These are phyloP conservation scores for Schlechtendalia chinensis DNA, from an alignment of 1,140 invertebrate genomes.

Conservation along the genomic window DNA sequence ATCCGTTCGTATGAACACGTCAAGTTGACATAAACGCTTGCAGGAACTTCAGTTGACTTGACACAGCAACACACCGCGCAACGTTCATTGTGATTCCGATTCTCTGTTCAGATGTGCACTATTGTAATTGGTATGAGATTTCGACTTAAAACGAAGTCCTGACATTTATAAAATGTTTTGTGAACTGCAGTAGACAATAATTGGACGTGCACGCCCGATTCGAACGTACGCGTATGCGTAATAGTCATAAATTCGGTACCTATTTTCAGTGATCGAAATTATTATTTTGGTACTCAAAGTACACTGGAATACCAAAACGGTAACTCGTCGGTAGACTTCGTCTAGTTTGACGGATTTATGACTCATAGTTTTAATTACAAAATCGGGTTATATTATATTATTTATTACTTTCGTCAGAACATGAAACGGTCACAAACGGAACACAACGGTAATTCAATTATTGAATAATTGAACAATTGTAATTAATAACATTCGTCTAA, in stretches of 20 bases:
- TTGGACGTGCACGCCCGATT: neutral
- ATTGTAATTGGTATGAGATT: neutral
- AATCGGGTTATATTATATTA: neutral
- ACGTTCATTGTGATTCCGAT: neutral
- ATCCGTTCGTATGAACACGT: neutral
- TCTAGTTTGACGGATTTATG: no score
- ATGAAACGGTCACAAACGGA: neutral
- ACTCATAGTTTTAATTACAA: no score
- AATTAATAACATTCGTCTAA: no score
- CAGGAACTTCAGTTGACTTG: neutral
- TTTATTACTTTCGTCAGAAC: neutral
- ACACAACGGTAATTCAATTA: neutral
- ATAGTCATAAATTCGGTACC: neutral
- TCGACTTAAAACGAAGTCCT: no score
- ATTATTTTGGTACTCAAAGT: no score
- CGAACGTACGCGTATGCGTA: neutral
- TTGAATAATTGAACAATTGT: neutral
- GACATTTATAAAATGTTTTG: no score
- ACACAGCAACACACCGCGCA: neutral
- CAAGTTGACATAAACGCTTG: neutral
- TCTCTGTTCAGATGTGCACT: neutral
- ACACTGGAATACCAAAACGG: no score
- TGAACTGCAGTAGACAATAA: no score
- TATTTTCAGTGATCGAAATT: no score
- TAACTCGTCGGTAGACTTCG: no score